phyloP scores from a whole-genome alignment of 2,797 vertebrate species.

The Periophthalmus magnuspinnatus region DNA sequence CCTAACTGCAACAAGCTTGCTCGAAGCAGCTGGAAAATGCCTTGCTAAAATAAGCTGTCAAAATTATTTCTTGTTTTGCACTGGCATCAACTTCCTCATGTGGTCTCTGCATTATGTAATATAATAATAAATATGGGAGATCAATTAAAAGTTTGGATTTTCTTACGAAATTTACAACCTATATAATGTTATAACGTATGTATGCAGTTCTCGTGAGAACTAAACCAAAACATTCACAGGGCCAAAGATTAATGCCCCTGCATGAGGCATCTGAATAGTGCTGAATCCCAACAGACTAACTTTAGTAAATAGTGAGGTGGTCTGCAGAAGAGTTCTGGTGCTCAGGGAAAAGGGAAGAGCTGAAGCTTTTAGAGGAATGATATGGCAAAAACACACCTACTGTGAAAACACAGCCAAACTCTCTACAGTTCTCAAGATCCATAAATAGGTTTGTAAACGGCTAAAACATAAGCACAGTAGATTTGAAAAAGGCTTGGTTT shows the following conservation, averaged over 20 bases:
- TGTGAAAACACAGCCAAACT: slow-evolving; percentile 37
- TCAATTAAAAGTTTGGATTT: neutral
- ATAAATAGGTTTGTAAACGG: slow-evolving; percentile 24
- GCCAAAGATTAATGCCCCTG: neutral
- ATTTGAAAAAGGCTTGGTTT: neutral
- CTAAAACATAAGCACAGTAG: neutral
- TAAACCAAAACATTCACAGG: neutral
- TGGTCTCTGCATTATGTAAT: too few relatives aligned
- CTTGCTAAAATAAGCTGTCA: neutral
- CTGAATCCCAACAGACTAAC: slow-evolving; percentile 3
- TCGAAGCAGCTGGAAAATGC: neutral
- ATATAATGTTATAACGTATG: neutral
- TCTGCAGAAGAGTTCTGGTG: slow-evolving; percentile 24
- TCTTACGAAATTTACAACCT: neutral
- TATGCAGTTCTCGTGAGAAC: neutral
- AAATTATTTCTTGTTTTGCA: too few relatives aligned
- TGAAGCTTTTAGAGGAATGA: slow-evolving; percentile 36
- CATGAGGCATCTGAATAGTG: slow-evolving; percentile 11
- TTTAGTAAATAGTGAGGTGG: neutral
- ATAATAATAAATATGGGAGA: too few relatives aligned
- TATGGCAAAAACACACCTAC: slow-evolving; percentile 48
- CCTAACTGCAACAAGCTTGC: neutral
- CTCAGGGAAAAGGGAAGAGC: slow-evolving; percentile 14
- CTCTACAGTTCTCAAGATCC: slow-evolving; percentile 39
- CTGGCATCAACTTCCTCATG: too few relatives aligned